Evolutionary conservation across 2,113 vertebrate genomes (phyloP).

Genomic region (Odontesthes bonariensis): DNA sequence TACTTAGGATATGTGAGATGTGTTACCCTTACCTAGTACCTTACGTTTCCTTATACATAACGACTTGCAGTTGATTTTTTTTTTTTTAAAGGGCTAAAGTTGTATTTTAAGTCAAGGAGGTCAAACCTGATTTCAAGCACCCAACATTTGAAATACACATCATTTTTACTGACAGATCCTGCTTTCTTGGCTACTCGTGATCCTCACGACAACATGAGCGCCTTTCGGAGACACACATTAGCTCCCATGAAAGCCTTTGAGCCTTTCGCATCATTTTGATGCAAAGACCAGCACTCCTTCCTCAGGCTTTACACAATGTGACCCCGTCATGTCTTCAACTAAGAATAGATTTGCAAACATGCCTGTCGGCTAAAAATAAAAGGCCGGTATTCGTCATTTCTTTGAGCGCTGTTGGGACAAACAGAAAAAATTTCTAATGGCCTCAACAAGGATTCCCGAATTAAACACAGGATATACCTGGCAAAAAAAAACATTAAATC

Average conservation of each 20-base stretch:
- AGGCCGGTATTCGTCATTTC: background rate
- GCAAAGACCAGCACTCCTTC: constrained; percentile 10
- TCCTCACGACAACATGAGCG: background rate
- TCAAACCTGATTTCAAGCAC: constrained; percentile 15
- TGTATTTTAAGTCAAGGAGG: constrained; percentile 40
- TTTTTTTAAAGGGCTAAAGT: constrained; percentile 2
- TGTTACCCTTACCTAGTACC: too few relatives aligned
- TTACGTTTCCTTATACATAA: background rate
- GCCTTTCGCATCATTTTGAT: constrained; percentile 29
- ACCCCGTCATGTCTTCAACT: constrained; percentile 22
- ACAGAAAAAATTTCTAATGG: background rate
- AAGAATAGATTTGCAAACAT: constrained; percentile 42
- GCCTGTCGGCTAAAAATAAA: constrained; percentile 1
- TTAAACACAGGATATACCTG: constrained; percentile 7
- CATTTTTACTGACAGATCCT: background rate
- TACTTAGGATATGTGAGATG: background rate
- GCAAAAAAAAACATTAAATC: background rate
- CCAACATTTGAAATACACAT: background rate
- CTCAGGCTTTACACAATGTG: constrained; percentile 22
- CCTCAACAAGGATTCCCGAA: background rate
- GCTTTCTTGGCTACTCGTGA: background rate
- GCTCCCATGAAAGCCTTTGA: background rate
- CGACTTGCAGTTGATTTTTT: too few relatives aligned
- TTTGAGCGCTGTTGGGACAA: background rate
- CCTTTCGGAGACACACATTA: background rate